Evolutionary conservation across 2,888 invertebrate species (phyloP), one percentile per base, ranked within the genome.

Genomic region (Hydroisotoma schaefferi): DNA sequence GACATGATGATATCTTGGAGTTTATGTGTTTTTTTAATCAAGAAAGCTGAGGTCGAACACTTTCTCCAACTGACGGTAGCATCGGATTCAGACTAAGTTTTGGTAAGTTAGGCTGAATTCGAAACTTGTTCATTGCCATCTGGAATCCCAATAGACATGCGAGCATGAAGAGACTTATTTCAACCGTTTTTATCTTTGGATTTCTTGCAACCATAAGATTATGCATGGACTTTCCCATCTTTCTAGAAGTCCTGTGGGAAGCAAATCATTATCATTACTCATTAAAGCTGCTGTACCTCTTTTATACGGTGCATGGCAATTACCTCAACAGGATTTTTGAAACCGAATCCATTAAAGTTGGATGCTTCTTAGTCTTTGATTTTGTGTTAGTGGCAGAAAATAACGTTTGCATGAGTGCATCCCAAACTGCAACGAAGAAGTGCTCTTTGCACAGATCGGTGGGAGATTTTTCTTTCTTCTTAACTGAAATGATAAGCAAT

Each of bases 301-400:
- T n/a, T n/a, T n/a, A n/a, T n/a, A n/a, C n/a, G n/a, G n/a, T n/a
- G n/a, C n/a, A n/a, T n/a, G n/a, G n/a, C n/a, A n/a, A n/a, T 40
- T 40, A 40, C 40, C 20, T 40, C 20, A 20, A 40, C n/a, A 40
- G n/a, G 15, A 40, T 40, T 40, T 40, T 40, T 40, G 40, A 40
- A 15, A 40, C n/a, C 8, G n/a, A 40, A 15, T 40, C 40, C n/a
- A 20, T 40, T 10, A 15, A 4, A 15, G 40, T 18, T 5, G 20
- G 5, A 18, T 15, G 5, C 40, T 40, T 40, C n/a, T 5, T 40
- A n/a, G n/a, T n/a, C n/a, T n/a, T n/a, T 40, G 8, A 15, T 15
- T 40, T 40, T 15, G 5, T 15, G 15, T 15, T 40, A 5, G 20
- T 5, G 5, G n/a, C 40, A 5, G 40, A 40, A 40, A 40, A 40